A percentile compares a stretch with the other conserved stretches of the same genome.
Evolutionary conservation across 2,113 vertebrate species (phyloP).

Genomic region (Aspiorhynchus laticeps): DNA sequence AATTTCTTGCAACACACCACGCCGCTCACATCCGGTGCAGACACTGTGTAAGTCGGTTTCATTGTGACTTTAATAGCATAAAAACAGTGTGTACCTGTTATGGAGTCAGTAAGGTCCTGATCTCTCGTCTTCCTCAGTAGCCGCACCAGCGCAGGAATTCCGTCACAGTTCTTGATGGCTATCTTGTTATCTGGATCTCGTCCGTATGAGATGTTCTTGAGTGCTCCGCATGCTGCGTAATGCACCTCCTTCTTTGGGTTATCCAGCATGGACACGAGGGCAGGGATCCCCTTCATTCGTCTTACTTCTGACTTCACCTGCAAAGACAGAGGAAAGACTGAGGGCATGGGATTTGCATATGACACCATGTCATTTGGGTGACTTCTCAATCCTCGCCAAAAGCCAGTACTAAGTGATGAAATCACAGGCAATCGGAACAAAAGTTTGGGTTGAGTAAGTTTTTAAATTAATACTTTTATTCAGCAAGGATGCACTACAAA

Average conservation of each 20-base stretch:
- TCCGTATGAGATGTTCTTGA: conserved; percentile 96
- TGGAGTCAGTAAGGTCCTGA: conserved; percentile 90
- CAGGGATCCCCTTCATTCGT: conserved; percentile 90
- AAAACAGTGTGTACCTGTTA: conserved; percentile 82
- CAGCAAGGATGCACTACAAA: no score
- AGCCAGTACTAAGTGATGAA: background rate
- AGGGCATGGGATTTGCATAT: background rate
- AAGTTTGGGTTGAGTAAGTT: background rate
- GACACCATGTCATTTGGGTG: background rate
- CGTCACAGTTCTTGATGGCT: conserved; percentile 97
- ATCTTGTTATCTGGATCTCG: conserved; percentile 94
- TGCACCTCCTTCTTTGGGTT: conserved; percentile 94
- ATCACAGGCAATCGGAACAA: background rate
- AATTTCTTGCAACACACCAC: no score
- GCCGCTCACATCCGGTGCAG: no score
- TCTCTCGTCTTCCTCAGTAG: conserved; percentile 88
- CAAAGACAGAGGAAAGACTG: background rate
- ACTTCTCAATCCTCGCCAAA: background rate
- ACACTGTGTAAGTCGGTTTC: no score
- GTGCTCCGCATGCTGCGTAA: conserved; percentile 89
- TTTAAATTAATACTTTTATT: background rate
- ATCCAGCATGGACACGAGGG: conserved; percentile 91
- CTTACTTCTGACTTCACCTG: conserved; percentile 93
- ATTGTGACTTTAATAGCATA: background rate
- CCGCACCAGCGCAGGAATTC: conserved; percentile 86